Conservation (phyloP, 2,888 invertebrate species). For the Morpho helenor region DNA sequence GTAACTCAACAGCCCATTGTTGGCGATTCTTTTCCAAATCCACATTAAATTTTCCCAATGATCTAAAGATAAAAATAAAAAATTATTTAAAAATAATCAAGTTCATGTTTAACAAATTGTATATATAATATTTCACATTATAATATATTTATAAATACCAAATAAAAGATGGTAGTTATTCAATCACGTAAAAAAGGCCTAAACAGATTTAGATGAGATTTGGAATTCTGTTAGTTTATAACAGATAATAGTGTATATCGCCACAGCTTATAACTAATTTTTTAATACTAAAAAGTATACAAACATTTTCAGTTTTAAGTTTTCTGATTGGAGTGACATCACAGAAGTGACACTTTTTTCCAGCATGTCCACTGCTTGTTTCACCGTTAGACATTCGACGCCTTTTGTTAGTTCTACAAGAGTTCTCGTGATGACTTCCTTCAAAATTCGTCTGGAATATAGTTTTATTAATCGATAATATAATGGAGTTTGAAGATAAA, state of each 20-base stretch:
- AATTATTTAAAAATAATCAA: not conserved
- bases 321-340: slow-evolving; percentile 31
- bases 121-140: too few species aligned
- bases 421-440: slow-evolving; percentile 45
- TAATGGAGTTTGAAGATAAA: too few species aligned
- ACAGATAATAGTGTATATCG: too few species aligned
- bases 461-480: too few species aligned
- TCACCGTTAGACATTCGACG: slow-evolving; percentile 44
- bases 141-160: too few species aligned
- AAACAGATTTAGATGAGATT: too few species aligned
- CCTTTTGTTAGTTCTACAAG: slow-evolving; percentile 50
- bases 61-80: slow-evolving; percentile 31
- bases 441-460: slow-evolving; percentile 44
- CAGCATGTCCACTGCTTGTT: slow-evolving; percentile 38
- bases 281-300: slow-evolving; percentile 14
- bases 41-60: slow-evolving; percentile 34
- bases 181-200: too few species aligned
- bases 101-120: too few species aligned
- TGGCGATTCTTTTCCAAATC: slow-evolving; percentile 43
- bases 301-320: slow-evolving; percentile 44
- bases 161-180: too few species aligned
- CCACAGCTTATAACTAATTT: too few species aligned
- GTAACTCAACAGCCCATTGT: slow-evolving; percentile 40
- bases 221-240: too few species aligned
- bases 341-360: slow-evolving; percentile 36